Evolutionary conservation across 1,140 invertebrate genomes (phyloP).

Genomic region (Drosophila pandora): DNA sequence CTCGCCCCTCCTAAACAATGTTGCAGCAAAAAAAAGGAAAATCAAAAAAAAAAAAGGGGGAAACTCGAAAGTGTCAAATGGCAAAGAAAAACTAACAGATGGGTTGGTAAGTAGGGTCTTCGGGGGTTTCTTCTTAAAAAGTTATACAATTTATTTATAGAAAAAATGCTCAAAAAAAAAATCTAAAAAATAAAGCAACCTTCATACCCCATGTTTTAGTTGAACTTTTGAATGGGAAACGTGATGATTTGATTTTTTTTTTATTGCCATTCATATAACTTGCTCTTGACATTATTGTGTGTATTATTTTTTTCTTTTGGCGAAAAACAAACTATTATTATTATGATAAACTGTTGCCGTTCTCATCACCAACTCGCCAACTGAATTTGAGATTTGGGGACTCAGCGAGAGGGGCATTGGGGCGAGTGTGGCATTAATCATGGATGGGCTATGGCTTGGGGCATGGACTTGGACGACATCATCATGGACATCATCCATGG

Average conservation of each 20-base stretch:
- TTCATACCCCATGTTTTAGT: too few relatives aligned
- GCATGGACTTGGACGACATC: conserved; percentile 8
- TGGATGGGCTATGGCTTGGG: conserved; percentile 32
- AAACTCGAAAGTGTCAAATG: neutral
- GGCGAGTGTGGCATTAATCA: conserved; percentile 45
- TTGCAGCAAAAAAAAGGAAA: neutral
- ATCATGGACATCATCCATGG: conserved; percentile 16
- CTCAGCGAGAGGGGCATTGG: neutral
- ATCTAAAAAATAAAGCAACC: too few relatives aligned
- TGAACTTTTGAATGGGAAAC: too few relatives aligned
- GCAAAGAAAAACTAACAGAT: too few relatives aligned
- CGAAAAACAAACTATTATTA: conserved; percentile 59
- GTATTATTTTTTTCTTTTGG: neutral
- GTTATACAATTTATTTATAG: too few relatives aligned
- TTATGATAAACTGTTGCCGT: conserved; percentile 64
- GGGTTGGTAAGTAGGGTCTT: too few relatives aligned
- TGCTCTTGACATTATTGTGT: conserved; percentile 74
- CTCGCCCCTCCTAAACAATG: neutral
- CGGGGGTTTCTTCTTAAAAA: too few relatives aligned
- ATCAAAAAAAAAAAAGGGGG: neutral
- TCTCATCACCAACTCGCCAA: conserved; percentile 24
- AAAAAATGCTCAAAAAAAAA: too few relatives aligned
- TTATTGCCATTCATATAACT: conserved; percentile 28
- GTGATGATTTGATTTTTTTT: neutral
- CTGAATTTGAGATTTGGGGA: neutral